Base-by-base conservation (phyloP, 2,888 invertebrate genomes). In the Gerris lacustris region DNA sequence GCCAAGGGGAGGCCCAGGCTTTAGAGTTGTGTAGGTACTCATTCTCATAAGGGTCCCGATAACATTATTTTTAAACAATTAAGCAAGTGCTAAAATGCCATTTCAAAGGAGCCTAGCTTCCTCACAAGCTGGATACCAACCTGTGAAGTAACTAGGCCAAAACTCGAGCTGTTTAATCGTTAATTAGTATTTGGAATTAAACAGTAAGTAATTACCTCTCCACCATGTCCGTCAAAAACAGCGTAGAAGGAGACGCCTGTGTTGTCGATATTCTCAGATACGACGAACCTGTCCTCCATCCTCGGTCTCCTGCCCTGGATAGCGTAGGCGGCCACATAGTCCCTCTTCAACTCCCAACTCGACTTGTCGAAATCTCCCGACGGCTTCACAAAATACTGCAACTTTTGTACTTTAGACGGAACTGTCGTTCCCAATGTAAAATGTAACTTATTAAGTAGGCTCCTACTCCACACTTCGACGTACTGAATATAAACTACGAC, bases 191-290 rank as follows among this genome's bases (percentile, higher is more conserved):
- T 1, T 2, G 31, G 31, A 31, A 31, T 31, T 31, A 4, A 31
- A 31, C 2, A 31, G 31, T 31, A 31, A 31, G 31, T 66, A 72
- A 77, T 78, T 79, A 86, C 86, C 80, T 95, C 94, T 63, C 96
- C 96, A 69, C 96, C 96, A 80, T 96, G 96, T 0, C 96, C 96
- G 82, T 96, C 96, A 80, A 95, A 96, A 75, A 96, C 89, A 66
- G 94, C 95, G 82, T 92, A 94, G 72, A 96, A 83, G 31, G 93
- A 90, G 70, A 94, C 88, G 43, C 90, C 92, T 31, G 93, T 92
- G 76, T 88, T 87, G 79, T 91, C 89, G 70, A 94, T 88, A 79
- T 94, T 89, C 80, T 91, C 90, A 75, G 92, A 89, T 69, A 95
- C 87, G 71, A 93, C 92, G 80, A 93, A 96, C 78, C 95, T 85